Evolutionary conservation across 2,113 vertebrate genomes (phyloP).

Genomic region (Prunella himalayana): DNA sequence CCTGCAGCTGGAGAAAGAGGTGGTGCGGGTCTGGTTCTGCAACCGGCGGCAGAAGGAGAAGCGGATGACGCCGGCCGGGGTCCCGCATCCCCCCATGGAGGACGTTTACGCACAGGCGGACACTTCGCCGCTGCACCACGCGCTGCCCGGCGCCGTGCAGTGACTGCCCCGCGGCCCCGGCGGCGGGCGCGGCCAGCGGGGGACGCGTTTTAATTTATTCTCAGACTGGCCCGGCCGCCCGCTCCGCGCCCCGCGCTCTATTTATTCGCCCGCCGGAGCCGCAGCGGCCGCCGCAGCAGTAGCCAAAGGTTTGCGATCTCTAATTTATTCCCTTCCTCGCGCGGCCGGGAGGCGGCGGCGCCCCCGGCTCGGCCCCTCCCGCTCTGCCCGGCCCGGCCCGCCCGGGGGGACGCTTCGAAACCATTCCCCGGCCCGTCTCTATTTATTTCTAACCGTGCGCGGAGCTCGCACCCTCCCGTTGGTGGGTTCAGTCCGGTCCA

Average conservation of each 20-base stretch:
- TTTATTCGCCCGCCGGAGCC: slow-evolving; percentile 69
- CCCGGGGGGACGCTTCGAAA: neutral
- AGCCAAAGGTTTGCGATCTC: slow-evolving; percentile 78
- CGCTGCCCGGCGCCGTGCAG: slow-evolving; percentile 91
- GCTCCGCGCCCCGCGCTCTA: slow-evolving; percentile 55
- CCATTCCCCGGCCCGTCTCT: slow-evolving; percentile 81
- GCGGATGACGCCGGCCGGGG: slow-evolving; percentile 95
- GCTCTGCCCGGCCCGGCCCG: neutral
- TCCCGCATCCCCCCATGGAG: slow-evolving; percentile 95
- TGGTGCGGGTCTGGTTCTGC: slow-evolving; percentile 99
- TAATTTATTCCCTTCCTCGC: slow-evolving; percentile 66
- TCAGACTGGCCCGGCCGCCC: slow-evolving; percentile 31
- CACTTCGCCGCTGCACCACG: slow-evolving; percentile 91
- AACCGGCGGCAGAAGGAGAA: slow-evolving; percentile 99
- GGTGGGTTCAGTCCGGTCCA: slow-evolving; percentile 67
- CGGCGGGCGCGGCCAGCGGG: neutral
- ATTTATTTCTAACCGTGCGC: slow-evolving; percentile 95
- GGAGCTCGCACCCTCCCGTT: slow-evolving; percentile 80
- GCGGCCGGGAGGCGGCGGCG: neutral
- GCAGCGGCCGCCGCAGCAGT: slow-evolving; percentile 70
- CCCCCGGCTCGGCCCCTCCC: neutral
- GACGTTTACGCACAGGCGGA: slow-evolving; percentile 96
- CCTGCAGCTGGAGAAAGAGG: slow-evolving; percentile 98
- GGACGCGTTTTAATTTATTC: slow-evolving; percentile 28
- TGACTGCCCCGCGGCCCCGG: slow-evolving; percentile 76